Evolutionary conservation across 2,113 vertebrate species (phyloP), one percentile per base, ranked within the genome.

Genomic region (Nothocercus nigrocapillus): DNA sequence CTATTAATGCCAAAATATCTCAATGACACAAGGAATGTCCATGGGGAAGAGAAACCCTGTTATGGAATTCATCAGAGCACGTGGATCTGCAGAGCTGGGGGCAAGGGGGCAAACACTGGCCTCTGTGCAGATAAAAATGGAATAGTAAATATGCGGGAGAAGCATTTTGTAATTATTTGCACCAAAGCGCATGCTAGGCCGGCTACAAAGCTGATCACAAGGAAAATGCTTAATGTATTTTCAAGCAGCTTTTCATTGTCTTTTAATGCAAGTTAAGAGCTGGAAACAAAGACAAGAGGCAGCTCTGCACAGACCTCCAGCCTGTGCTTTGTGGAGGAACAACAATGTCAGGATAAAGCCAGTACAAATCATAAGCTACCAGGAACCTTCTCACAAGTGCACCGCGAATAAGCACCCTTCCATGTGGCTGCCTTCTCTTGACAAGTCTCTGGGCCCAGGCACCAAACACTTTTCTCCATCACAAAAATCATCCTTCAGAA

Each of bases 141-240:
- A 81, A 86, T 96, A 96, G 73, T 53, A 78, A 94, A 90, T 66
- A 58, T 58, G 7, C 56, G 21, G 44, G 90, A 73, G 83, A 47
- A 94, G 83, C 80, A 81, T 75, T 68, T 62, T 38, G 61, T 38
- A 90, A 86, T 93, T 92, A 90, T 94, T 94, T 92, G 88, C 89
- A 95, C 88, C 85, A 88, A 94, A 95, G 88, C 85, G 92, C 83
- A 83, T 18, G 3, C 80, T 38, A 78, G 76, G 86, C 88, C 38
- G 64, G 73, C 75, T 90, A 59, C 82, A 93, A 80, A 93, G 90
- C 88, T 53, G 87, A 34, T 78, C 72, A 87, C 78, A 85, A 94
- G 84, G 49, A 59, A 95, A 93, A 82, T 59, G 53, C 38, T 93
- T 61, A 90, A 93, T 20, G 44, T 70, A 63, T 82, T 88, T 93